Conservation (phyloP, 2,113 vertebrate genomes). For the Ammospiza caudacuta region DNA sequence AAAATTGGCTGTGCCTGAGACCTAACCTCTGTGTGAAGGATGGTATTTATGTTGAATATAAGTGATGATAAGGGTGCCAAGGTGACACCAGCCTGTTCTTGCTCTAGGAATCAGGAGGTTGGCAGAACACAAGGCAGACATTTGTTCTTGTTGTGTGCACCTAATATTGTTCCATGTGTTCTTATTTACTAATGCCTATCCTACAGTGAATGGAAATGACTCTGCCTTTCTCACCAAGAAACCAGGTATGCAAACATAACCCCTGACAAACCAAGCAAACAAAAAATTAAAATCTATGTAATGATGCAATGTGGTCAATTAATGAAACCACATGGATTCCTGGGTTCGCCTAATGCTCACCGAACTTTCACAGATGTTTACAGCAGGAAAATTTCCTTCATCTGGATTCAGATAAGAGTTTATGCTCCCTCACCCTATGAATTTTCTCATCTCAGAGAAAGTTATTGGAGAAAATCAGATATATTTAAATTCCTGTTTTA, state of each 20-base stretch:
- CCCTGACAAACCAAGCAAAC: background rate
- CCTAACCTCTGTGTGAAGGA: background rate
- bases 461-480: background rate
- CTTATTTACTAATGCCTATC: background rate
- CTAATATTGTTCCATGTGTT: background rate
- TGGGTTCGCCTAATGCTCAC: background rate
- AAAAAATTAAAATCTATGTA: fast-evolving
- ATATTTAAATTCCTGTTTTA: background rate
- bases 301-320: fast-evolving
- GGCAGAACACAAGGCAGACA: background rate
- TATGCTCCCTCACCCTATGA: background rate
- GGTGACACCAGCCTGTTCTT: background rate
- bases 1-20: background rate
- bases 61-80: background rate
- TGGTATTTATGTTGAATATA: background rate
- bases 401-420: background rate
- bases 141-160: background rate
- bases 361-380: background rate
- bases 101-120: background rate
- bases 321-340: background rate
- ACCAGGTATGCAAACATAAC: background rate
- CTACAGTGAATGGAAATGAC: background rate
- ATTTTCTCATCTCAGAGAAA: background rate
- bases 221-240: background rate
- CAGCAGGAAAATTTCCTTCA: background rate